Evolutionary conservation across 2,888 invertebrate genomes (phyloP), one percentile per base, ranked within the genome.

Genomic region (Lithophane ornitopus): DNA sequence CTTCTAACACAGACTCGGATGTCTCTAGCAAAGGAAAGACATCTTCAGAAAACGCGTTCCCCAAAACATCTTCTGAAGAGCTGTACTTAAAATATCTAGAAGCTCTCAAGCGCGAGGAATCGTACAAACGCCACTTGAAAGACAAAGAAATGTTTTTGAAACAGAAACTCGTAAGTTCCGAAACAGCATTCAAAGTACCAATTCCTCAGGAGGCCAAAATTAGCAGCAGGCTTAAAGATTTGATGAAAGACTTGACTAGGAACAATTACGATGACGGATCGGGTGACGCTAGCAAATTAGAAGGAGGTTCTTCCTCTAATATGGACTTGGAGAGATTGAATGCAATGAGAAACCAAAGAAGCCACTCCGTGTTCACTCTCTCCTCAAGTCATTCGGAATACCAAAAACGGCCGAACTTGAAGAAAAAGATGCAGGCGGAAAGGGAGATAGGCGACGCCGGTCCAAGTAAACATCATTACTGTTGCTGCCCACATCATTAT

Each of bases 251-350:
- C 87, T 91, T 96, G 71, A 93, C 94, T n/a, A 91, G 94, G 82
- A 96, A 96, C 81, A 95, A 96, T 76, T 94, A 95, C 86, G 93
- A 94, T 74, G 94, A 96, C 87, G 96, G 96, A 28, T 96, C 96
- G 12, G 96, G 96, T 12, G 96, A 96, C 88, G 96, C 96, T n/a
- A 94, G 94, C 87, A 95, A 95, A 88, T 85, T 96, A 71, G 94
- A 95, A 89, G 93, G 94, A 28, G 92, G 93, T 39, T 92, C 92
- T 26, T 90, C 89, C 71, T 88, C 91, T 14, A 91, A 92, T 82
- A 80, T 86, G 19, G 85, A 93, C 70, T 74, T 88, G 39, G 88
- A 91, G n/a, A 89, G 78, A 81, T 81, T 86, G 65, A 81, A 85
- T 81, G 79, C 88, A 54, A 70, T 89, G n/a, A 92, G 88, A 79